Conservation (phyloP, 1,140 invertebrate species). For the Formica exsecta region DNA sequence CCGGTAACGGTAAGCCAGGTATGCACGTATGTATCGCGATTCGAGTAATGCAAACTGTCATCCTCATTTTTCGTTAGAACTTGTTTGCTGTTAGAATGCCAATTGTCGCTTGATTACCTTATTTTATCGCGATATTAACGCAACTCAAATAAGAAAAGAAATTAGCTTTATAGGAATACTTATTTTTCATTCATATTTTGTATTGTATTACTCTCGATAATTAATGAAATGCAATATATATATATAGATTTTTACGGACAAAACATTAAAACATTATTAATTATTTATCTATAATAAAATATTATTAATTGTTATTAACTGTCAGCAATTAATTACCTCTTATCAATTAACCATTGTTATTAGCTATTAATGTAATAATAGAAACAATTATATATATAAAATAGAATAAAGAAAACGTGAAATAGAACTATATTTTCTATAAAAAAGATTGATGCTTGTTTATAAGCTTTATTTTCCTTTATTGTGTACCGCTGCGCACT, state of each 20-base stretch:
- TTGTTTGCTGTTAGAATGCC: conserved; percentile 2
- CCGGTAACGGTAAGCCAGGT: conserved; percentile 74
- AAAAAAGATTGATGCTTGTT: no score
- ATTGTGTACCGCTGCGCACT: no score
- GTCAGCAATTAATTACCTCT: no score
- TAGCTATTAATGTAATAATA: neutral
- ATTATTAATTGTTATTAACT: no score
- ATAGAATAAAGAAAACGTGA: neutral
- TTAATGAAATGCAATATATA: neutral
- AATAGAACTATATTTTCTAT: neutral
- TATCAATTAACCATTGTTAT: neutral
- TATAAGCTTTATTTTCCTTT: no score
- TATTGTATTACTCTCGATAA: neutral
- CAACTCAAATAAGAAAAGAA: neutral
- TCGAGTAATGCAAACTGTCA: conserved; percentile 22
- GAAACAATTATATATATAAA: no score
- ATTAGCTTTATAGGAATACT: neutral
- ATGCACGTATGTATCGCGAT: conserved; percentile 49
- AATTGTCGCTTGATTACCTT: conserved; percentile 1
- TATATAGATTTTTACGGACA: no score
- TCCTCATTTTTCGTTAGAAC: neutral
- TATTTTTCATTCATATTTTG: neutral
- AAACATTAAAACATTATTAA: no score
- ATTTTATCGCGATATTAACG: conserved; percentile 36
- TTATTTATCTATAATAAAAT: no score